phyloP scores from a whole-genome alignment of 2,113 vertebrate species.

The Xiphophorus couchianus region DNA sequence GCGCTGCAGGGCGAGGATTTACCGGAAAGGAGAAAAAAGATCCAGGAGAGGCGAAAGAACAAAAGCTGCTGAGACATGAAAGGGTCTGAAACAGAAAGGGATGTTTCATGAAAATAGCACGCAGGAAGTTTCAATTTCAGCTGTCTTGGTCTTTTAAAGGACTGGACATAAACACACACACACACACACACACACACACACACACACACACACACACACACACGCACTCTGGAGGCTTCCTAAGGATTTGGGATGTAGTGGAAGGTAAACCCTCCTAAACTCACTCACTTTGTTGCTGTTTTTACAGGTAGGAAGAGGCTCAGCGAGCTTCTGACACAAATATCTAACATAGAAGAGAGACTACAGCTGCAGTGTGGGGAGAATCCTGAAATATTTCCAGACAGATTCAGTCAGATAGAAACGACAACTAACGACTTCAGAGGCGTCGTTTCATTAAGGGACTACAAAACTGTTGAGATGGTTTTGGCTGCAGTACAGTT shows the following conservation, averaged over 20 bases:
- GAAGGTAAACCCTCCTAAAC: slow-evolving; percentile 44
- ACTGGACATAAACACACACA: slow-evolving; percentile 13
- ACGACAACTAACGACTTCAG: not conserved
- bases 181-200: slow-evolving; percentile 1
- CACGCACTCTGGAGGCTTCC: slow-evolving; percentile 21
- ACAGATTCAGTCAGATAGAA: not conserved
- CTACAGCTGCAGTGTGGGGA: not conserved
- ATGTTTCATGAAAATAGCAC: slow-evolving; percentile 49
- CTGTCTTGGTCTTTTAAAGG: slow-evolving; percentile 23
- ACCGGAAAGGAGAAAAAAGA: slow-evolving; percentile 49
- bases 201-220: slow-evolving; percentile 7
- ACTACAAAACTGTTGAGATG: slow-evolving; percentile 6
- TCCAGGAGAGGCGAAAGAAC: slow-evolving; percentile 13
- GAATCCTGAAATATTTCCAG: not conserved
- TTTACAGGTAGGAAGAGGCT: not conserved
- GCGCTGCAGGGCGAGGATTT: slow-evolving; percentile 63
- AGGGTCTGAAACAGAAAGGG: slow-evolving; percentile 35
- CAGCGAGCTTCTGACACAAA: not conserved
- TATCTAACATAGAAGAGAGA: not conserved
- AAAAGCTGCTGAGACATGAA: slow-evolving; percentile 62
- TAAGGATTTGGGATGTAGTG: slow-evolving; percentile 45
- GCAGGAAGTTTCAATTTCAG: slow-evolving; percentile 63
- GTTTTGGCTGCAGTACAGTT: slow-evolving; percentile 20
- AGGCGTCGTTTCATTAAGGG: not conserved
- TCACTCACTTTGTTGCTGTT: slow-evolving; percentile 10